These are phyloP conservation scores for Melanargia galathea DNA, from an alignment of 2,888 invertebrate genomes.

Conservation along the genomic window DNA sequence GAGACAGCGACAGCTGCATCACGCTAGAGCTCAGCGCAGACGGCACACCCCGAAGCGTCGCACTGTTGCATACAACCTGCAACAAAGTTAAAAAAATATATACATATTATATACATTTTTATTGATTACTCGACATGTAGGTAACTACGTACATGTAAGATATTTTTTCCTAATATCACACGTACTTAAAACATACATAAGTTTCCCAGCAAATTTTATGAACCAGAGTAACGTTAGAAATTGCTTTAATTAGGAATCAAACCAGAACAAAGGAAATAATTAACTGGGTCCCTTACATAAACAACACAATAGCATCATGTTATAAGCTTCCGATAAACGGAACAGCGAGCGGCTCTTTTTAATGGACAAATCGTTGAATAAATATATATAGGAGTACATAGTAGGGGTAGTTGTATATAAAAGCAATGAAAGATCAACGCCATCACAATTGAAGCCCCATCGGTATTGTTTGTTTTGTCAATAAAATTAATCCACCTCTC, in stretches of 20 bases:
- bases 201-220: neutral
- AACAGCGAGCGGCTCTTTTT: constrained; percentile 1
- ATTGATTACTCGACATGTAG: no score
- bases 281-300: constrained; percentile 13
- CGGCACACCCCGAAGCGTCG: constrained; percentile 90
- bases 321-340: constrained; percentile 4
- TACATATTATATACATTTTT: neutral
- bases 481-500: constrained; percentile 71
- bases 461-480: constrained; percentile 63
- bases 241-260: neutral
- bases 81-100: constrained; percentile 45
- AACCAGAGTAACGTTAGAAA: neutral
- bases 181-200: no score
- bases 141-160: no score
- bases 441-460: constrained; percentile 57
- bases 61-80: constrained; percentile 94
- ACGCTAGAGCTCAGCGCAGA: constrained; percentile 89
- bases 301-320: neutral
- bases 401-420: constrained; percentile 14
- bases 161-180: no score
- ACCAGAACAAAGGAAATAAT: constrained; percentile 39
- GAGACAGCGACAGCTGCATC: constrained; percentile 92
- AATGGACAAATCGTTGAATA: constrained; percentile 11
- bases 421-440: constrained; percentile 37
- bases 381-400: constrained; percentile 17